phyloP scores from a whole-genome alignment of 2,888 invertebrate genomes.

The Ganaspis brasiliensis region DNA sequence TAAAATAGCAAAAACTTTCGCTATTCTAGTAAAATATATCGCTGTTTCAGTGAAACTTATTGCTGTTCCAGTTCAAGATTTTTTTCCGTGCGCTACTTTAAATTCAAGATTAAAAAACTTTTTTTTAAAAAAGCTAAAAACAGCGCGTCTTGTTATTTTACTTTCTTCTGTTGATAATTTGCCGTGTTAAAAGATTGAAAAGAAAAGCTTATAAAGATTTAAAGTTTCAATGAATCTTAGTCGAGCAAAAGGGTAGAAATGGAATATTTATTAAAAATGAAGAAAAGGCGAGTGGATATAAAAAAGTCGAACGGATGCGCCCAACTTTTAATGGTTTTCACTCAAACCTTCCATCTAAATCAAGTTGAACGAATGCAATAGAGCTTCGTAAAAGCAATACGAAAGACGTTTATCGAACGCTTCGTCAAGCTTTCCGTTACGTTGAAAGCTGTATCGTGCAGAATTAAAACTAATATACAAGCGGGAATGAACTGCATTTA shows the following conservation, averaged over 20 bases:
- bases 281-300: conserved; percentile 5
- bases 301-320: conserved; percentile 26
- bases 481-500: conserved; percentile 19
- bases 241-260: neutral
- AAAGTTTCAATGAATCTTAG: neutral
- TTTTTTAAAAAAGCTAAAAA: too few species aligned
- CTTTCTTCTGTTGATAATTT: too few species aligned
- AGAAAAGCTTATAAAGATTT: neutral
- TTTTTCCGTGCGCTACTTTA: too few species aligned
- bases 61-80: too few species aligned
- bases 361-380: conserved; percentile 35
- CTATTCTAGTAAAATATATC: too few species aligned
- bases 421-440: conserved; percentile 34
- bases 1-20: too few species aligned
- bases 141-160: too few species aligned
- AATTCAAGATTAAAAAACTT: too few species aligned
- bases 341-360: conserved; percentile 28
- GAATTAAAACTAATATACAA: conserved; percentile 28
- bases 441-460: conserved; percentile 19
- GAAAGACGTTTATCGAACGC: conserved; percentile 36
- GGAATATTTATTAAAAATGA: conserved; percentile 21
- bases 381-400: conserved; percentile 20
- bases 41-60: too few species aligned
- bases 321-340: conserved; percentile 27
- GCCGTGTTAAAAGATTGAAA: neutral